Evolutionary conservation across 1,140 invertebrate genomes (phyloP), one percentile per base, ranked within the genome.

Genomic region (Achroia grisella): DNA sequence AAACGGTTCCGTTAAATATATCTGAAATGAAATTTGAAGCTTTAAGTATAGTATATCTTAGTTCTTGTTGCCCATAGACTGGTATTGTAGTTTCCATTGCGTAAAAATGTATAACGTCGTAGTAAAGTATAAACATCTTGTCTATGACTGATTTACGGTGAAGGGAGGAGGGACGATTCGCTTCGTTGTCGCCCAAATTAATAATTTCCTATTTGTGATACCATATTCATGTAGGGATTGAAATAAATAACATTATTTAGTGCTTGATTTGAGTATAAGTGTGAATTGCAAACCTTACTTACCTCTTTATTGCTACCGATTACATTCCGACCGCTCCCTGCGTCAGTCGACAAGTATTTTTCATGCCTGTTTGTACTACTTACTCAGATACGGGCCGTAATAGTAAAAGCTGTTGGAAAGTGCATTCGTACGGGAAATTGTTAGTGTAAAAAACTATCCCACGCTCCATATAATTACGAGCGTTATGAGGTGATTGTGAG

Each of bases 391-490:
- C 74, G 64, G 69, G 71, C 72, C 68, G 72, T 75, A 71, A 74
- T 84, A 81, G 77, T 84, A 82, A 84, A 82, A 84, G 80, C 80
- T 80, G 68, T 84, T 84, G 77, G 80, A 84, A 84, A 84, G 80
- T 84, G 76, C 63, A 78, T 73, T 79, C 64, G 66, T 74, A 80
- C 56, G 59, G 64, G 72, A 74, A 78, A 79, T 66, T 73, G 62
- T 61, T 71, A 60, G 64, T 60, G 68, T 80, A 84, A 80, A 78
- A 79, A 79, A 72, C 62, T 78, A 75, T 82, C 80, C 71, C 74
- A 82, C 76, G 71, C 75, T 71, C 71, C 56, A 69, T 75, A 68
- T 72, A 63, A 48, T 60, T 62, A 52, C 60, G 39, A 62, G 41
- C 50, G 56, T 54, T 63, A 69, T 62, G 58, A 62, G 55, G 55